phyloP scores from a whole-genome alignment of 2,797 vertebrate genomes.

The Malurus leucopterus region DNA sequence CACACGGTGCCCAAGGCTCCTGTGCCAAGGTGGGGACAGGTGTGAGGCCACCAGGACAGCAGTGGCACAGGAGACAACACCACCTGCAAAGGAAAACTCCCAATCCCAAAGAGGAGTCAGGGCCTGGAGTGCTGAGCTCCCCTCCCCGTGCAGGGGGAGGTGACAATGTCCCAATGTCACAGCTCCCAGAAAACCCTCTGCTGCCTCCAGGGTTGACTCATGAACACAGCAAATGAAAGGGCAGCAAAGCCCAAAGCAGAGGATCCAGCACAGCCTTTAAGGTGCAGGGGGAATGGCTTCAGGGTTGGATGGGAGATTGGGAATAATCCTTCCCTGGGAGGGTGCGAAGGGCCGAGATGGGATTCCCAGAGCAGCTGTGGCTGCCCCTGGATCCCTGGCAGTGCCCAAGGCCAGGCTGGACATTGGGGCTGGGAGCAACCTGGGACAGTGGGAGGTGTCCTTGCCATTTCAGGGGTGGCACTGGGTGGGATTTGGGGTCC shows the following conservation, averaged over 20 bases:
- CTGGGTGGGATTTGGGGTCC: background rate
- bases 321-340: background rate
- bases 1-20: fast-evolving
- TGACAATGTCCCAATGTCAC: background rate
- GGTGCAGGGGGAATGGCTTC: background rate
- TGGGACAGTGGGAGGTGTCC: background rate
- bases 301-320: background rate
- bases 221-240: background rate
- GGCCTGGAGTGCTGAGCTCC: background rate
- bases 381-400: background rate
- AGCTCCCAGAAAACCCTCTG: fast-evolving
- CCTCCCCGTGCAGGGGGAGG: fast-evolving
- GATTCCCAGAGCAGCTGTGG: background rate
- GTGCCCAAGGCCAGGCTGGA: background rate
- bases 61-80: fast-evolving
- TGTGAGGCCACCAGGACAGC: fast-evolving
- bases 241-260: background rate
- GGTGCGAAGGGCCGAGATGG: background rate
- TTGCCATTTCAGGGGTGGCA: background rate
- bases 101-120: background rate
- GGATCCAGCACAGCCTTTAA: background rate
- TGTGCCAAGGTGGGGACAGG: fast-evolving
- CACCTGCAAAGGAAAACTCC: background rate
- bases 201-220: background rate
- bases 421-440: background rate